A percentile compares a stretch with the other conserved stretches of the same genome.
These are phyloP conservation scores for Alca torda DNA, from an alignment of 2,797 vertebrate species.

Conservation along the genomic window DNA sequence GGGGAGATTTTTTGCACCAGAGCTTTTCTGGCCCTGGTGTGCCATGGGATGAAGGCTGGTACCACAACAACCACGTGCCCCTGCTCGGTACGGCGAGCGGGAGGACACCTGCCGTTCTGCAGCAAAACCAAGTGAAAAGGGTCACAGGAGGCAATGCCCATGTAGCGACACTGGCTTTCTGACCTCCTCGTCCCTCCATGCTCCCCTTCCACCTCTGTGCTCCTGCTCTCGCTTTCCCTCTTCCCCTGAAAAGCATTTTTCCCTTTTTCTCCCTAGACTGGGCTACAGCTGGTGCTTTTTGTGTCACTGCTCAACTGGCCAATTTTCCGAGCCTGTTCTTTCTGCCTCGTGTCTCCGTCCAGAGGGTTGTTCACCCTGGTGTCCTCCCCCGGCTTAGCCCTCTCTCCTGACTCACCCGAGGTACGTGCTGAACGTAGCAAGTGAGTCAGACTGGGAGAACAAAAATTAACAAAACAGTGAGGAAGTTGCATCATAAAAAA, in stretches of 20 bases:
- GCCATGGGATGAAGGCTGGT: accelerated
- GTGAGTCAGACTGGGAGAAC: background rate
- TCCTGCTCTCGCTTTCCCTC: background rate
- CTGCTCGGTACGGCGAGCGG: background rate
- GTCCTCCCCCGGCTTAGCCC: background rate
- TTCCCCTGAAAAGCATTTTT: background rate
- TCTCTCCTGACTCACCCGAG: conserved; percentile 21
- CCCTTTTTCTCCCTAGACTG: background rate
- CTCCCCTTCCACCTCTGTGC: background rate
- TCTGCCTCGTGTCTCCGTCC: background rate
- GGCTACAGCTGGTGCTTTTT: conserved; percentile 4
- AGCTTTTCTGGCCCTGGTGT: background rate
- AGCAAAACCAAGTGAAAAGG: background rate
- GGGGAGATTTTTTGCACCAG: background rate
- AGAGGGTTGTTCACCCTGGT: background rate
- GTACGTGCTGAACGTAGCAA: background rate
- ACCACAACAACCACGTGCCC: accelerated
- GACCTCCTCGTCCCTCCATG: accelerated
- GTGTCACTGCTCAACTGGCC: background rate
- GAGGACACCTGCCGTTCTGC: background rate
- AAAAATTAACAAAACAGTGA: background rate
- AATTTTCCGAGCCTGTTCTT: background rate
- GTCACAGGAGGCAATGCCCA: accelerated
- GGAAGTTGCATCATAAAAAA: background rate
- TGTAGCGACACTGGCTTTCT: background rate